phyloP scores from a whole-genome alignment of 2,797 vertebrate genomes.

The Pelobates cultripes region DNA sequence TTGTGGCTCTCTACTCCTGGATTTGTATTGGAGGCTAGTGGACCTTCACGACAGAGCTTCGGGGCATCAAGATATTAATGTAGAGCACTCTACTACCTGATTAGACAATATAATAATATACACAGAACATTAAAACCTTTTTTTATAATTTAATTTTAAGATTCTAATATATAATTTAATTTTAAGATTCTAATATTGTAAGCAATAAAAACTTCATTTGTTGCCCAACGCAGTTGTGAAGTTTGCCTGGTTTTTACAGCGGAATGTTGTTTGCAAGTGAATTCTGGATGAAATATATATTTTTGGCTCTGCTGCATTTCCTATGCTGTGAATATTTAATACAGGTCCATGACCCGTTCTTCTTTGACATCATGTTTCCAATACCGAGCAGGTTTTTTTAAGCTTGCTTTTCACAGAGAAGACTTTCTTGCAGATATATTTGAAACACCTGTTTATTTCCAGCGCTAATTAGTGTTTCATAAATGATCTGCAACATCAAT shows the following conservation, averaged over 20 bases:
- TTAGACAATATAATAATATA: too few species aligned
- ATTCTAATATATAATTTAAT: too few species aligned
- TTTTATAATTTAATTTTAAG: too few species aligned
- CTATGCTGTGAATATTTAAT: constrained; percentile 5
- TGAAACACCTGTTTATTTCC: background rate
- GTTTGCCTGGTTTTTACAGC: background rate
- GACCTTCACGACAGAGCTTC: too few species aligned
- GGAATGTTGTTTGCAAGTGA: background rate
- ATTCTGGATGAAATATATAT: background rate
- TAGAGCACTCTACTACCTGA: too few species aligned
- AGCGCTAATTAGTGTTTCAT: background rate
- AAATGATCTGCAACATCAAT: background rate
- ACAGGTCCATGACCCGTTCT: constrained; percentile 2
- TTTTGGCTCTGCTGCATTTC: background rate
- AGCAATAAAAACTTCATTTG: too few species aligned
- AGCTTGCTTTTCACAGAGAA: background rate
- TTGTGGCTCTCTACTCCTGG: too few species aligned
- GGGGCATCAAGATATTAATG: too few species aligned
- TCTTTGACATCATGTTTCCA: background rate
- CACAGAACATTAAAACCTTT: too few species aligned
- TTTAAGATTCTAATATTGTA: too few species aligned
- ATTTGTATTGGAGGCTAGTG: too few species aligned
- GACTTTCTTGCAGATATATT: background rate
- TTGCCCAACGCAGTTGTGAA: background rate
- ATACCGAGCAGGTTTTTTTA: background rate